phyloP scores from a whole-genome alignment of 2,113 vertebrate species.

The Mirounga angustirostris region DNA sequence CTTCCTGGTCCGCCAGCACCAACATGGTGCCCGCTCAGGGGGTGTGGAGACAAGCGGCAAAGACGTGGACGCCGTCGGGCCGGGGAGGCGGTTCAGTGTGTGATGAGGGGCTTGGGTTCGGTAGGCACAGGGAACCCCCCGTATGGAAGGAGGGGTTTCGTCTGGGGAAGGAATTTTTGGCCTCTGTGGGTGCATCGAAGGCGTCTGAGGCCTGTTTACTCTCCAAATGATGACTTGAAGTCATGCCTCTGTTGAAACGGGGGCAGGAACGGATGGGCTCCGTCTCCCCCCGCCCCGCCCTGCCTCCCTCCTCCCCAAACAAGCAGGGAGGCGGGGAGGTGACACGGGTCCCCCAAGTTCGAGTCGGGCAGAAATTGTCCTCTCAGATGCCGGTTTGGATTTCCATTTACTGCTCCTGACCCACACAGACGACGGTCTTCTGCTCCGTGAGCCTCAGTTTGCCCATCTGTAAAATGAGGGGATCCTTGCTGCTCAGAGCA shows the following conservation, averaged over 20 bases:
- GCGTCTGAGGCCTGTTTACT: not conserved
- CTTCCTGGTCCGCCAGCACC: not conserved
- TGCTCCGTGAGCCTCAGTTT: not conserved
- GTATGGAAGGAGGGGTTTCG: not conserved
- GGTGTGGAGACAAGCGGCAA: not conserved
- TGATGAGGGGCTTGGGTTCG: not conserved
- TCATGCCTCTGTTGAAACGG: not conserved
- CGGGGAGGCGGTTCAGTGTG: fast-evolving
- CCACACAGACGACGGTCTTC: not conserved
- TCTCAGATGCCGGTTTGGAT: not conserved
- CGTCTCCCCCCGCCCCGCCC: not conserved
- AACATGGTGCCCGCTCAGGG: fast-evolving
- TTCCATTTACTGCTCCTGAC: not conserved
- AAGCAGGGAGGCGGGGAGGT: not conserved
- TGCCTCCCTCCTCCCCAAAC: not conserved
- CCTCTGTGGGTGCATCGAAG: not conserved
- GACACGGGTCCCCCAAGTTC: fast-evolving
- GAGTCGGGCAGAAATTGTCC: not conserved
- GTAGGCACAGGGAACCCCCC: not conserved
- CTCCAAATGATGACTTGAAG: not conserved
- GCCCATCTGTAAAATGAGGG: not conserved
- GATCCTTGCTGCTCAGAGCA: not conserved
- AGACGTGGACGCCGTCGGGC: no score
- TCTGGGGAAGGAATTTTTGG: not conserved
- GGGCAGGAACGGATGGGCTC: not conserved